Percentiles rank a stretch among this genome's conserved stretches.
phyloP scores from a whole-genome alignment of 2,888 invertebrate genomes.

The Meghimatium bilineatum region DNA sequence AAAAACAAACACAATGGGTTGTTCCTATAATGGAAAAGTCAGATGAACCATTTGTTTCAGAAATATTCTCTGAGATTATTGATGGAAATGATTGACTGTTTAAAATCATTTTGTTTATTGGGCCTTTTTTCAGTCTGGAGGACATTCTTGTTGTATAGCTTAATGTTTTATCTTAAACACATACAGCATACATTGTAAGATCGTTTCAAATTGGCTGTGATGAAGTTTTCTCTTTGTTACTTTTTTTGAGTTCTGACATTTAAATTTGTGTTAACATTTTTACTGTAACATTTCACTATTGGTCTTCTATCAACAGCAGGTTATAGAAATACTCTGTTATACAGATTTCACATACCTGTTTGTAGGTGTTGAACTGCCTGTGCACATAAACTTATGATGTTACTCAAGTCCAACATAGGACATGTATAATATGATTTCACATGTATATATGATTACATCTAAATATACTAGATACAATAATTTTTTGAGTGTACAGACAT shows the following conservation, averaged over 20 bases:
- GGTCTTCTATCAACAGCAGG: not conserved
- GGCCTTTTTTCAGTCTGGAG: not conserved
- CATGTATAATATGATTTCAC: no score
- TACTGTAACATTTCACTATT: conserved; percentile 1
- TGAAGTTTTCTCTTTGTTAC: conserved; percentile 32
- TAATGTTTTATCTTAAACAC: not conserved
- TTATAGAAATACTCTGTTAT: not conserved
- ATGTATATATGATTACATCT: no score
- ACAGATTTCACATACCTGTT: not conserved
- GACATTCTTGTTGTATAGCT: conserved; percentile 4
- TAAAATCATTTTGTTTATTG: not conserved
- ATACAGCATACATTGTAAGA: conserved; percentile 20
- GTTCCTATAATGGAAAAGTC: not conserved
- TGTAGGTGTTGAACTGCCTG: no score
- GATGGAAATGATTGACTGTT: conserved; percentile 15
- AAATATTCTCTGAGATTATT: not conserved
- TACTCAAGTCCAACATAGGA: no score
- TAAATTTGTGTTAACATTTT: not conserved
- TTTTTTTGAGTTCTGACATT: conserved; percentile 3
- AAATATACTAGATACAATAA: no score
- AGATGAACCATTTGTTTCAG: not conserved
- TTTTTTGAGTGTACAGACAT: no score
- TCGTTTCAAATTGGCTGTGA: conserved; percentile 42
- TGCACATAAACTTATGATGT: no score
- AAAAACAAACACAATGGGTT: not conserved